Evolutionary conservation across 2,888 invertebrate species (phyloP), one percentile per base, ranked within the genome.

Genomic region (Coremacera marginata): DNA sequence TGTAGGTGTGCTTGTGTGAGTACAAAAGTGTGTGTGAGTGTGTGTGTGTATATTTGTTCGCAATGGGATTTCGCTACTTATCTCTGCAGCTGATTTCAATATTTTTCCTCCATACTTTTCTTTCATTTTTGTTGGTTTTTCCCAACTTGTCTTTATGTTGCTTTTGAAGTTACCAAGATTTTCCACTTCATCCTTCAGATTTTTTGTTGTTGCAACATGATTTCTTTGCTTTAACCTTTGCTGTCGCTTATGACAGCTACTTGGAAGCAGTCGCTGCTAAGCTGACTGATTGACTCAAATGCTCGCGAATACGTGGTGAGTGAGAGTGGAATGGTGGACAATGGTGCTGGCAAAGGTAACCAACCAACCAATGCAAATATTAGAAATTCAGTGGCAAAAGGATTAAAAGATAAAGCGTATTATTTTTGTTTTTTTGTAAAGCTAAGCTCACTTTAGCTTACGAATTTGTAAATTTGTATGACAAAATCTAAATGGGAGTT

Each of bases 41-140:
- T 60, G 44, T 37, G 25, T 22, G 60, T 60, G 71, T 72, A 27
- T 44, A 22, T 37, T 16, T 44, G n/a, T 44, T 9, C 57, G 37
- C 19, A 19, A 37, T 70, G 68, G 68, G 68, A 68, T 68, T 68
- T 51, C 8, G 63, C 68, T 27, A 25, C 49, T 68, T 51, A 51
- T 51, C 68, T 68, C 27, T 25, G 25, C 51, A 68, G 51, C 68
- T 68, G 68, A 68, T 68, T 68, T 68, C 51, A 49, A 68, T 68
- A 68, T 68, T 67, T 68, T 68, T 49, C n/a, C 51, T 49, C 31
- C 31, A 11, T 31, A 70, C 34, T 70, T 70, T 55, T 55, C 9
- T 71, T 14, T 8, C 19, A 52, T 7, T 70, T 55, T 70, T 52
- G 51, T 70, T 44, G 51, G 8, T 68, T 63, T 63, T 16, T 27